phyloP scores from a whole-genome alignment of 1,140 invertebrate genomes.

The Apis laboriosa region DNA sequence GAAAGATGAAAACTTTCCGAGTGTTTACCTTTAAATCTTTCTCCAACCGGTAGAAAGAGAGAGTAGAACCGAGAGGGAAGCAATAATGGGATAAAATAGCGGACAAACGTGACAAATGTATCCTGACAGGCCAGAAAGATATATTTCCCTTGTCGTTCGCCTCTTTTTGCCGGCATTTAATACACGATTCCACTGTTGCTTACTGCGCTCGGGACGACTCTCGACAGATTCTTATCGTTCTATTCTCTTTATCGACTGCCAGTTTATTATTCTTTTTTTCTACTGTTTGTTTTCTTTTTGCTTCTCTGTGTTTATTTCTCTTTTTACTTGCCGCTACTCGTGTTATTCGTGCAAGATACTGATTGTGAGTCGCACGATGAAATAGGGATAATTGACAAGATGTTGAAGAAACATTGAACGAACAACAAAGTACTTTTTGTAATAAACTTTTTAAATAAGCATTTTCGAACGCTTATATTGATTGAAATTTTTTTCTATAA shows the following conservation, averaged over 20 bases:
- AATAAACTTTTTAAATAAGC: not conserved
- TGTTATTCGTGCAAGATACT: not conserved
- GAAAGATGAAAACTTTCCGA: conserved; percentile 14
- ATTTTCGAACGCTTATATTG: not conserved
- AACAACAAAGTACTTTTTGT: not conserved
- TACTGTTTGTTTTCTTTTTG: not conserved
- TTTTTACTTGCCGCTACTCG: not conserved
- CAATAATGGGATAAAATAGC: conserved; percentile 52
- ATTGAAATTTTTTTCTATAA: not conserved
- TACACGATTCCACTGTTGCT: conserved; percentile 43
- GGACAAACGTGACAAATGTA: conserved; percentile 52
- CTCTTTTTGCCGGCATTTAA: conserved; percentile 47
- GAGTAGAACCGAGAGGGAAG: conserved; percentile 26
- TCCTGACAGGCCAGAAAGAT: conserved; percentile 44
- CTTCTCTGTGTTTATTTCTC: not conserved
- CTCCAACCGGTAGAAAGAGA: not conserved
- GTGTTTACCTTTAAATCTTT: conserved; percentile 51
- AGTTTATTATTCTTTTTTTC: conserved; percentile 33
- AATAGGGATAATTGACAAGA: conserved; percentile 6
- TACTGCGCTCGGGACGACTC: conserved; percentile 11
- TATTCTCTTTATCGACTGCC: conserved; percentile 44
- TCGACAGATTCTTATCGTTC: conserved; percentile 45
- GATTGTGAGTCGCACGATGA: not conserved
- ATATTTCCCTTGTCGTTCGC: conserved; percentile 41
- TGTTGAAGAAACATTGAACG: not conserved